Percentiles rank a stretch among this genome's conserved stretches.
phyloP scores from a whole-genome alignment of 2,797 vertebrate species.

The Todus mexicanus region DNA sequence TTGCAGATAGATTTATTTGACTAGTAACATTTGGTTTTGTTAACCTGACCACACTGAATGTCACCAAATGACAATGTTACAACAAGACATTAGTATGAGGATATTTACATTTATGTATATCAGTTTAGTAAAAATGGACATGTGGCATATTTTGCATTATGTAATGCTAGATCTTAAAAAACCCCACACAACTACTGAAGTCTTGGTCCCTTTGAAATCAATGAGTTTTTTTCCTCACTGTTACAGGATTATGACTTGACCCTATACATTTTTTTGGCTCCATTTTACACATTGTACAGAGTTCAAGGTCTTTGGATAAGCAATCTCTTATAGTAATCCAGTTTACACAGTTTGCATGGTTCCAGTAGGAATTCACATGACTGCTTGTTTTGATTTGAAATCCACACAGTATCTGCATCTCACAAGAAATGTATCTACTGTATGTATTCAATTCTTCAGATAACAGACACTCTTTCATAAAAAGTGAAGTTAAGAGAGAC shows the following conservation, averaged over 20 bases:
- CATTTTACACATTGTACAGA: neutral
- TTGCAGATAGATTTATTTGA: neutral
- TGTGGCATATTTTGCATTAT: neutral
- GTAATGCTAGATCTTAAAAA: neutral
- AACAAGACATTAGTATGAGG: neutral
- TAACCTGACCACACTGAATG: neutral
- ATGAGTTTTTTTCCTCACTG: neutral
- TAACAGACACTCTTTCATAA: neutral
- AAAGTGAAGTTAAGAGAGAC: neutral
- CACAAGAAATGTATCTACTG: neutral
- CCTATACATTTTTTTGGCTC: neutral
- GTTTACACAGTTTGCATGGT: no score
- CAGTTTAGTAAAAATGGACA: neutral
- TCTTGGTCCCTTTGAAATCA: neutral
- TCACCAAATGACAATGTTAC: neutral
- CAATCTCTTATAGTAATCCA: neutral
- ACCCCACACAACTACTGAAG: no score
- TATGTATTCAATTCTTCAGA: neutral
- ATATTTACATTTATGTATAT: neutral
- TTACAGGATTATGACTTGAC: neutral
- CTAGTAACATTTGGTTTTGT: neutral
- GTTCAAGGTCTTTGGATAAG: neutral
- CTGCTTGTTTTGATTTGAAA: conserved; percentile 1
- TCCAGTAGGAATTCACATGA: neutral
- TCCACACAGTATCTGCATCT: neutral